These are phyloP conservation scores for Pachyuromys duprasi DNA, from an alignment of 2,797 vertebrate species.

Conservation along the genomic window DNA sequence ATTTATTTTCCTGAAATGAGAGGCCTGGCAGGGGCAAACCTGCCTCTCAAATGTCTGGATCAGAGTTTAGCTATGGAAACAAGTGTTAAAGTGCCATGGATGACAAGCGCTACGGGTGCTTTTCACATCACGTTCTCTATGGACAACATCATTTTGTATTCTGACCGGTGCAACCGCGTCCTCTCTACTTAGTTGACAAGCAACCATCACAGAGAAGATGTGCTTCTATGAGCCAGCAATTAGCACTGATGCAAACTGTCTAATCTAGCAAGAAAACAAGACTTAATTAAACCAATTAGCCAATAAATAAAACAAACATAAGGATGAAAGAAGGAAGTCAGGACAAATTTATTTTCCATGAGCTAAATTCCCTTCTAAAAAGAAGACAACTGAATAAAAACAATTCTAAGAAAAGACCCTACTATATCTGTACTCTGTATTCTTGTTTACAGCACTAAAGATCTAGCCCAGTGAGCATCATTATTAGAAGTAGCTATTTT, in stretches of 20 bases:
- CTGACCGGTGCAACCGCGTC: conserved; percentile 84
- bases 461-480: not conserved
- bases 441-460: not conserved
- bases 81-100: conserved; percentile 91
- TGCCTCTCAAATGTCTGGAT: conserved; percentile 90
- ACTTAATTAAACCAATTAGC: not conserved
- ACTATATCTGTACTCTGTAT: not conserved
- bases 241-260: conserved; percentile 14
- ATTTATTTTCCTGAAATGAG: conserved; percentile 91
- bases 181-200: conserved; percentile 82
- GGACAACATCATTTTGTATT: conserved; percentile 85
- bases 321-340: not conserved
- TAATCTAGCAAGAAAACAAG: not conserved
- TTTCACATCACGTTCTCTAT: conserved; percentile 86
- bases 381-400: not conserved
- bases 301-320: conserved; percentile 25
- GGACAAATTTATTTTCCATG: conserved; percentile 14
- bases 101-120: conserved; percentile 89
- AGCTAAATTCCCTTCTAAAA: conserved; percentile 28
- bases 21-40: conserved; percentile 87
- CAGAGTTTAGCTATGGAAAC: conserved; percentile 92
- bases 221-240: not conserved
- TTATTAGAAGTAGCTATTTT: conserved; percentile 26
- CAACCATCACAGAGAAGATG: conserved; percentile 27
- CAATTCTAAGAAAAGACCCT: not conserved